Conservation (phyloP, 2,888 invertebrate genomes). For the Lasius fuliginosus region DNA sequence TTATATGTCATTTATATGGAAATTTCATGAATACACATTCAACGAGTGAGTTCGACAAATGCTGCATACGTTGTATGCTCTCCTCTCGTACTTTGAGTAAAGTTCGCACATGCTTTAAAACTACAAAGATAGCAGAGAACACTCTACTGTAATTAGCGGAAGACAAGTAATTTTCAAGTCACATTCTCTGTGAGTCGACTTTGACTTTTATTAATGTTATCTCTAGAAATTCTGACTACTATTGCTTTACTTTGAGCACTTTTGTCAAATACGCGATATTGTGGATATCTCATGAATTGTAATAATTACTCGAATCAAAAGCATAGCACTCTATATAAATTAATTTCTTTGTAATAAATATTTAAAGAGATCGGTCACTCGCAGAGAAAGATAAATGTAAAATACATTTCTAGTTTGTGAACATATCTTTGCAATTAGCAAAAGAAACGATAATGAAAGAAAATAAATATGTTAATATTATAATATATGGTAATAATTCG, state of each 20-base stretch:
- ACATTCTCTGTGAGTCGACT: constrained; percentile 27
- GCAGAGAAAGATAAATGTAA: background rate
- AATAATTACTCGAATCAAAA: background rate
- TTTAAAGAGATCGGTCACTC: background rate
- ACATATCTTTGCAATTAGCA: background rate
- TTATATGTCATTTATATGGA: constrained; percentile 7
- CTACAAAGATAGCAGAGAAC: constrained; percentile 50
- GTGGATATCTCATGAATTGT: background rate
- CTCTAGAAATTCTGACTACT: constrained; percentile 32
- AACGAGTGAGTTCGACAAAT: constrained; percentile 42
- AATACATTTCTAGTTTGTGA: background rate
- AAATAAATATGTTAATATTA: background rate
- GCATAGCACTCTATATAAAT: background rate
- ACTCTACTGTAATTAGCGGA: constrained; percentile 43
- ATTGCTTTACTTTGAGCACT: background rate
- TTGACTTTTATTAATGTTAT: constrained; percentile 36
- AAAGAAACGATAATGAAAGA: background rate
- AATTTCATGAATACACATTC: constrained; percentile 35
- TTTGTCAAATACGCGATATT: background rate
- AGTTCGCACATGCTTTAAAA: constrained; percentile 47
- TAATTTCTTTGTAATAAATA: constrained; percentile 15
- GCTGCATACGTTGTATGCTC: constrained; percentile 22
- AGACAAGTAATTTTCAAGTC: constrained; percentile 48
- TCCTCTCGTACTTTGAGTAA: constrained; percentile 30
- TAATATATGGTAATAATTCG: background rate